Percentiles rank a stretch among this genome's conserved stretches.
Evolutionary conservation across 2,113 vertebrate genomes (phyloP).

Genomic region (Alaudala cheleensis): DNA sequence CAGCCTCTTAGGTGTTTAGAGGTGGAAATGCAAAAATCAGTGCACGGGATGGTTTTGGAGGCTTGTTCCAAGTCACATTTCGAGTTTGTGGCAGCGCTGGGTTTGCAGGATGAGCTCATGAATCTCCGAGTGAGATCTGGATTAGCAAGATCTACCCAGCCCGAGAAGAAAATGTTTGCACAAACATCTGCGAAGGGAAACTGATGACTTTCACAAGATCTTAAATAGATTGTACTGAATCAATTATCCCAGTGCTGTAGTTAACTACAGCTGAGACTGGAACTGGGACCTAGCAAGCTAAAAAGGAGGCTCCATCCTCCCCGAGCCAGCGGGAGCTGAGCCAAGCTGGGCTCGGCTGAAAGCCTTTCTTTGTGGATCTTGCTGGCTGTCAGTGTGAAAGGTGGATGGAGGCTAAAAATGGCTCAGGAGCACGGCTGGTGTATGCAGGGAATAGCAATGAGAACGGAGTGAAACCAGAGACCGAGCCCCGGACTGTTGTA

Average conservation of each 20-base stretch:
- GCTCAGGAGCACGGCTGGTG: background rate
- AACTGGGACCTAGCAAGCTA: background rate
- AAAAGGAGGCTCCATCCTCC: background rate
- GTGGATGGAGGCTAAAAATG: conserved; percentile 23
- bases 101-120: background rate
- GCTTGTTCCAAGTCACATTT: background rate
- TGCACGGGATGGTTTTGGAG: rapidly evolving
- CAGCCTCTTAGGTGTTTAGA: background rate
- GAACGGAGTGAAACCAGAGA: background rate
- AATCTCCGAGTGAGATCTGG: background rate
- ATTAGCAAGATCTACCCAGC: background rate
- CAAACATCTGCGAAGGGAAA: background rate
- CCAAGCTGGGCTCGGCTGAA: background rate
- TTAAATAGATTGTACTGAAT: background rate
- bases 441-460: background rate
- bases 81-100: background rate
- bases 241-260: background rate
- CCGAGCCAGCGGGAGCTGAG: background rate
- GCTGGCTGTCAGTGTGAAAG: background rate
- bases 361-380: background rate
- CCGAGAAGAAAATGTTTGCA: background rate
- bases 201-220: conserved; percentile 5
- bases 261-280: background rate
- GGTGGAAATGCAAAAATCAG: background rate
- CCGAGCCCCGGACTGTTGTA: background rate